Evolutionary conservation across 2,888 invertebrate genomes (phyloP), one percentile per base, ranked within the genome.

Genomic region (Zele albiditarsus): DNA sequence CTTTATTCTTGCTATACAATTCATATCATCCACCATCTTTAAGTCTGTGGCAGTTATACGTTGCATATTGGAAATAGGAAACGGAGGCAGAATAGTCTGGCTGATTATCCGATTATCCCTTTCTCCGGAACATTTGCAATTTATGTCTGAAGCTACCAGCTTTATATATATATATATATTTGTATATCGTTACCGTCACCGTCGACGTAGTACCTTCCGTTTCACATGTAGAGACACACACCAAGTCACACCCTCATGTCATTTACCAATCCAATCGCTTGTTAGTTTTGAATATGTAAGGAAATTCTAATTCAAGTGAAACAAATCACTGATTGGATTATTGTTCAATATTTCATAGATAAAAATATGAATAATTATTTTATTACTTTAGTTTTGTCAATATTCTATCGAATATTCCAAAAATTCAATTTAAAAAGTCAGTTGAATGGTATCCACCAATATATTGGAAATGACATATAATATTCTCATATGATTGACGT

Each of bases 41-140:
- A 31, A 76, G 65, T 68, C 72, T 57, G 58, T 16, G 33, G 67
- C 71, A 73, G 42, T 60, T 68, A 70, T 66, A 53, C 25, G 58
- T 38, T 68, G 83, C 84, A 85, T 87, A 87, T 87, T 85, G 86
- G 84, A 84, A 84, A 84, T 83, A 82, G 82, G 82, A 80, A 84
- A 81, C 84, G 84, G 85, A 86, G 86, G 82, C 83, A 80, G 84
- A 85, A 84, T 84, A 85, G 86, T 86, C 85, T 84, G 85, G 86
- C 83, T 88, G 86, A 87, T 88, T 87, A 88, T 88, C 85, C 85
- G 87, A 88, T 88, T 88, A 87, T 86, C 85, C 84, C 82, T 79
- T 86, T 84, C 85, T 78, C 83, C 84, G 85, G 85, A 86, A 85
- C 84, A 85, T 87, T 87, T 83, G 84, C 86, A 83, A 84, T 84